A percentile compares a stretch with the other conserved stretches of the same genome.
These are phyloP conservation scores for Caerostris extrusa DNA, from an alignment of 1,140 invertebrate species.

Conservation along the genomic window DNA sequence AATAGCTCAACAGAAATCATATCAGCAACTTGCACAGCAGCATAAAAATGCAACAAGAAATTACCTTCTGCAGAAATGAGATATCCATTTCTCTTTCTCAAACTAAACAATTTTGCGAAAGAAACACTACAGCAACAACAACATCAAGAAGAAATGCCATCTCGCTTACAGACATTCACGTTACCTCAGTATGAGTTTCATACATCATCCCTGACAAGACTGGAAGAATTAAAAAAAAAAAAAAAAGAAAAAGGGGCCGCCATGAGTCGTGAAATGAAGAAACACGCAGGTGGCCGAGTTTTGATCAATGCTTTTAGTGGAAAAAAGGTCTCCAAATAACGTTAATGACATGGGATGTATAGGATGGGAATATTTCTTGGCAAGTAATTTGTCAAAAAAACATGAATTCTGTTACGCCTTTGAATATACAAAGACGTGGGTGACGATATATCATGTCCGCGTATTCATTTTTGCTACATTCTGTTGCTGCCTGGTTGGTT, in stretches of 20 bases:
- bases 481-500: too few relatives aligned
- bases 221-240: not conserved
- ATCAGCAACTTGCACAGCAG: too few relatives aligned
- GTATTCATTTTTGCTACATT: not conserved
- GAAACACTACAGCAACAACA: not conserved
- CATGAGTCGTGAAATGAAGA: not conserved
- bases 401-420: not conserved
- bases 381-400: constrained; percentile 15
- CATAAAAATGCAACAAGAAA: not conserved
- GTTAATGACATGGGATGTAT: constrained; percentile 35
- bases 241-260: not conserved
- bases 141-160: not conserved
- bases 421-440: not conserved
- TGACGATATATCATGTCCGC: not conserved
- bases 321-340: constrained; percentile 20
- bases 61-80: not conserved
- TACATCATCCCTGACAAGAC: constrained; percentile 19
- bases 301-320: constrained; percentile 26
- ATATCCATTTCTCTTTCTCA: not conserved
- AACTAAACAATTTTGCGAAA: not conserved
- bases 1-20: too few relatives aligned
- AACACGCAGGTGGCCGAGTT: not conserved
- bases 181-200: not conserved
- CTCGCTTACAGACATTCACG: not conserved
- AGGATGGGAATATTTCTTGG: not conserved